Percentiles rank a stretch among this genome's conserved stretches.
phyloP scores from a whole-genome alignment of 1,140 invertebrate species.

The Acyrthosiphon pisum region DNA sequence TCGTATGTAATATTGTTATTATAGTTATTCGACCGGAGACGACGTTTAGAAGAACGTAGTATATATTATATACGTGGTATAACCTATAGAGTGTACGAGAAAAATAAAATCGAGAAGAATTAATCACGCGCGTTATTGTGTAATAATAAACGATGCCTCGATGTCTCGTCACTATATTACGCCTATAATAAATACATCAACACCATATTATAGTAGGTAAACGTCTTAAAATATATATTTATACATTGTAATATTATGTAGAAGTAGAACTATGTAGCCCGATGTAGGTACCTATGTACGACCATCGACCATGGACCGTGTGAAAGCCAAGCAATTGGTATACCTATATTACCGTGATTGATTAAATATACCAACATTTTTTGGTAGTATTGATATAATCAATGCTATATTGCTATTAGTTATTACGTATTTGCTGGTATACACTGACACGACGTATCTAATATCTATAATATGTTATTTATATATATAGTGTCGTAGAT shows the following conservation, averaged over 20 bases:
- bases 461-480: background rate
- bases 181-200: background rate
- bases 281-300: too few species aligned
- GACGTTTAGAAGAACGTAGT: background rate
- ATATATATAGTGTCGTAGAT: too few species aligned
- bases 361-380: background rate
- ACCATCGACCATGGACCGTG: background rate
- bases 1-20: background rate
- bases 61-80: background rate
- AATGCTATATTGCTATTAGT: background rate
- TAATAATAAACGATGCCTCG: background rate
- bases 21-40: constrained; percentile 3
- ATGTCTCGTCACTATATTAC: background rate
- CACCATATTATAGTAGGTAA: background rate
- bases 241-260: background rate
- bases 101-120: background rate
- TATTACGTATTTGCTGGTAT: background rate
- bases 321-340: background rate
- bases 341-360: too few species aligned
- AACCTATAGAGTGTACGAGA: background rate
- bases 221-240: background rate
- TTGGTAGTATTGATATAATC: background rate
- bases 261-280: background rate
- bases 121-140: constrained; percentile 6
- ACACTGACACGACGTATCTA: too few species aligned